These are phyloP conservation scores for Girardinus metallicus DNA, from an alignment of 2,797 vertebrate species.

Conservation along the genomic window DNA sequence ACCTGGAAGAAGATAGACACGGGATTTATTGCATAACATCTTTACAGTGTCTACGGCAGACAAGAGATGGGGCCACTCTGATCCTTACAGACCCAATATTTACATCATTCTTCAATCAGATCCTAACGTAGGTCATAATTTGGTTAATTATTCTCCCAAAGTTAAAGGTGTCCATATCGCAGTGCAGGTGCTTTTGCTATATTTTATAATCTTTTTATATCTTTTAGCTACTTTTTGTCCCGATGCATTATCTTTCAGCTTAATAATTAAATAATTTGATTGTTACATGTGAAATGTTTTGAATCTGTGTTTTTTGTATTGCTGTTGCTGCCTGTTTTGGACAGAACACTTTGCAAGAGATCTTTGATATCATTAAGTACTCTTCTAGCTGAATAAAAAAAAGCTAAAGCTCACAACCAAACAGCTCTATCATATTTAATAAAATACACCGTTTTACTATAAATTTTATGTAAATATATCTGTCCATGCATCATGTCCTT, in stretches of 20 bases:
- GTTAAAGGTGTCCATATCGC: neutral
- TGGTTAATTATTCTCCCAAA: neutral
- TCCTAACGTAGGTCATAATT: neutral
- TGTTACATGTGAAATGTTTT: neutral
- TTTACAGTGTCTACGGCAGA: conserved; percentile 33
- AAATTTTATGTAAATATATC: neutral
- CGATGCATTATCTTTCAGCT: neutral
- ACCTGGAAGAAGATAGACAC: conserved; percentile 74
- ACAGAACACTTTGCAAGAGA: neutral
- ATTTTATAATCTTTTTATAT: neutral
- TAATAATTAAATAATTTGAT: neutral
- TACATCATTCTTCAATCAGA: neutral
- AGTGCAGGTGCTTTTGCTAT: neutral
- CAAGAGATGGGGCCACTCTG: neutral
- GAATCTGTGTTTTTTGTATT: neutral
- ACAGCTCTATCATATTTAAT: neutral
- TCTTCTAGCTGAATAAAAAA: neutral
- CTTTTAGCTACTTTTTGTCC: neutral
- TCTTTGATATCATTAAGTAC: neutral
- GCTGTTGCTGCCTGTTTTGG: neutral
- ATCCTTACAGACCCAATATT: neutral
- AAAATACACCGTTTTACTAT: neutral
- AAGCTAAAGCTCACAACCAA: neutral
- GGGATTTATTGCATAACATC: conserved; percentile 7
- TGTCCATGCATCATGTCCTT: no score